Evolutionary conservation across 2,113 vertebrate species (phyloP).

Genomic region (Grus americana): DNA sequence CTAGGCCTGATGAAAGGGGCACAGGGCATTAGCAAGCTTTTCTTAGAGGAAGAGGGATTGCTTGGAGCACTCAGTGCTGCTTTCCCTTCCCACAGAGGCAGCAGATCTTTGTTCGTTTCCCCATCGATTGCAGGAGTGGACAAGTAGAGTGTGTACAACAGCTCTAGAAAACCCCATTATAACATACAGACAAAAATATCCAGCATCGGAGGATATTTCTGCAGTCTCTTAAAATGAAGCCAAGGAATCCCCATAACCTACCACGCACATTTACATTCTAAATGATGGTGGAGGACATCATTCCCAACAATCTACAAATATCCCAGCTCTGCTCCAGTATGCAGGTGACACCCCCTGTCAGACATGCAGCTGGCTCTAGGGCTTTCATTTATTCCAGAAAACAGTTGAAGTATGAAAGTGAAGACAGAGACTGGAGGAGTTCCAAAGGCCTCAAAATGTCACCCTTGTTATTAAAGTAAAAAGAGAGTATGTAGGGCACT

Average conservation of each 20-base stretch:
- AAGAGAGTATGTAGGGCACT: not conserved
- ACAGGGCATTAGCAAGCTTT: not conserved
- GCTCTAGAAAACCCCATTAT: not conserved
- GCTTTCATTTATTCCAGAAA: not conserved
- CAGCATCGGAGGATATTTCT: not conserved
- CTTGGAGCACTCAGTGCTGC: not conserved
- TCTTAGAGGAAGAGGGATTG: not conserved
- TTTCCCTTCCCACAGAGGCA: not conserved
- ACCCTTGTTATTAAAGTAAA: constrained; percentile 49
- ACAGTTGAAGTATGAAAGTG: not conserved
- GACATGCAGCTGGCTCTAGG: not conserved
- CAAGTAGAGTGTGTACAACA: not conserved
- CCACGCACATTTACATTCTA: not conserved
- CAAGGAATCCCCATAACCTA: not conserved
- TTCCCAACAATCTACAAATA: not conserved
- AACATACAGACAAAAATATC: not conserved
- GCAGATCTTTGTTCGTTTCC: not conserved
- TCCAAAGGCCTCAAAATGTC: constrained; percentile 52
- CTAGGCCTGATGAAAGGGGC: not conserved
- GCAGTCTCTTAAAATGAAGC: not conserved
- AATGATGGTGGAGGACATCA: not conserved
- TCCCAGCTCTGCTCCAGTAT: not conserved
- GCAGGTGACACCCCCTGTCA: not conserved
- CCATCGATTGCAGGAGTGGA: not conserved
- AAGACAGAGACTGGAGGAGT: constrained; percentile 52